phyloP scores from a whole-genome alignment of 2,888 invertebrate genomes.

The Caenorhabditis sp. region DNA sequence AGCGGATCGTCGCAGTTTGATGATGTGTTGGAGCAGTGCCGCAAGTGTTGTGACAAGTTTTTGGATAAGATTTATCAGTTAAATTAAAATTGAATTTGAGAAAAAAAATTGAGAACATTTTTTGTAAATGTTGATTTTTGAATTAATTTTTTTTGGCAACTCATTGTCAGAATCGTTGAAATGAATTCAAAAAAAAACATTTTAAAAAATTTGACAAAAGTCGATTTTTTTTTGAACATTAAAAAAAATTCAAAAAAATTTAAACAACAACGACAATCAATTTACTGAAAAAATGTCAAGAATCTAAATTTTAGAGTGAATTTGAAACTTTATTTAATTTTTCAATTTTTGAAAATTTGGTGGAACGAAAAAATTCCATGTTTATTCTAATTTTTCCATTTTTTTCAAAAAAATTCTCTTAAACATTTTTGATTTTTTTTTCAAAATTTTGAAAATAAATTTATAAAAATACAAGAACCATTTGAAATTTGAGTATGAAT shows the following conservation, averaged over 20 bases:
- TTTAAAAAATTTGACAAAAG: too few relatives aligned
- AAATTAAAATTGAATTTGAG: background rate
- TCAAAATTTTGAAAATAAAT: background rate
- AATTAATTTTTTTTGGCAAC: too few relatives aligned
- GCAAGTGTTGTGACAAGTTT: constrained; percentile 88
- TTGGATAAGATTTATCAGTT: constrained; percentile 83
- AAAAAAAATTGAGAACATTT: constrained; percentile 7
- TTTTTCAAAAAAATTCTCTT: background rate
- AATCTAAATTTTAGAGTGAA: background rate
- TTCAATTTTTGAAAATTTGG: constrained; percentile 4
- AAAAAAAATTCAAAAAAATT: too few relatives aligned
- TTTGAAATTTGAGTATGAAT: background rate
- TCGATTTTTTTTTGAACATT: too few relatives aligned
- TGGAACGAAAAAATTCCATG: background rate
- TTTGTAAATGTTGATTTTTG: too few relatives aligned
- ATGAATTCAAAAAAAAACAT: too few relatives aligned
- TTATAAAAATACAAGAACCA: too few relatives aligned
- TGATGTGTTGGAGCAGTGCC: constrained; percentile 88
- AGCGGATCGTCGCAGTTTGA: constrained; percentile 88
- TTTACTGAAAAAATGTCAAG: background rate
- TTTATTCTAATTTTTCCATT: background rate
- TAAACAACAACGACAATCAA: too few relatives aligned
- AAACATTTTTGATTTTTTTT: too few relatives aligned
- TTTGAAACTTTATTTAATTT: constrained; percentile 4
- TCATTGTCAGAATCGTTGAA: too few relatives aligned